Percentiles rank a stretch among this genome's conserved stretches.
Conservation (phyloP, 2,113 vertebrate genomes). For the Oreochromis tanganicae region DNA sequence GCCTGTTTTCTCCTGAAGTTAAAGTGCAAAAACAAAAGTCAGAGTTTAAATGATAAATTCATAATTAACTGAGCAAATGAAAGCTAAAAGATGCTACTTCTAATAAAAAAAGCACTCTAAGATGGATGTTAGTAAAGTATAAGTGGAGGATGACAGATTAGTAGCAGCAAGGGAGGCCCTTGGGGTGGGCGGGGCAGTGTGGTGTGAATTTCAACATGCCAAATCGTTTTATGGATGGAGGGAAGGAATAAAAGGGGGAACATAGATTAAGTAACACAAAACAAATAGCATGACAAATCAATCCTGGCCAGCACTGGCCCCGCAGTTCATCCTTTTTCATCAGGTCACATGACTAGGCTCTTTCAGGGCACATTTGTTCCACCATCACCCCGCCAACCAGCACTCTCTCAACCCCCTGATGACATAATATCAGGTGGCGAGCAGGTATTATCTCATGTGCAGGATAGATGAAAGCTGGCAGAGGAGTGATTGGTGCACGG, state of each 20-base stretch:
- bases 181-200: constrained; percentile 55
- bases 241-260: constrained; percentile 39
- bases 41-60: background rate
- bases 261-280: constrained; percentile 55
- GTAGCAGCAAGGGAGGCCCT: constrained; percentile 61
- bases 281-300: constrained; percentile 74
- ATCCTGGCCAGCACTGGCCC: constrained; percentile 64
- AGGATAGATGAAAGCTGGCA: constrained; percentile 25
- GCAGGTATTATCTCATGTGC: constrained; percentile 1
- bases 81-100: background rate
- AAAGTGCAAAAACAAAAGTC: background rate
- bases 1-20: background rate
- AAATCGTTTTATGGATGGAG: constrained; percentile 66
- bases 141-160: constrained; percentile 20
- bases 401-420: constrained; percentile 24
- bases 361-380: constrained; percentile 26
- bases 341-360: constrained; percentile 64
- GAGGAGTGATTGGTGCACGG: constrained; percentile 12
- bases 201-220: constrained; percentile 87
- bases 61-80: background rate
- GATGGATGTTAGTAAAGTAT: constrained; percentile 11
- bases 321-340: constrained; percentile 57
- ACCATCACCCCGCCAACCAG: constrained; percentile 24
- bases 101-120: background rate
- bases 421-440: constrained; percentile 18